Conservation (phyloP, 2,113 vertebrate species). For the Calonectris borealis region DNA sequence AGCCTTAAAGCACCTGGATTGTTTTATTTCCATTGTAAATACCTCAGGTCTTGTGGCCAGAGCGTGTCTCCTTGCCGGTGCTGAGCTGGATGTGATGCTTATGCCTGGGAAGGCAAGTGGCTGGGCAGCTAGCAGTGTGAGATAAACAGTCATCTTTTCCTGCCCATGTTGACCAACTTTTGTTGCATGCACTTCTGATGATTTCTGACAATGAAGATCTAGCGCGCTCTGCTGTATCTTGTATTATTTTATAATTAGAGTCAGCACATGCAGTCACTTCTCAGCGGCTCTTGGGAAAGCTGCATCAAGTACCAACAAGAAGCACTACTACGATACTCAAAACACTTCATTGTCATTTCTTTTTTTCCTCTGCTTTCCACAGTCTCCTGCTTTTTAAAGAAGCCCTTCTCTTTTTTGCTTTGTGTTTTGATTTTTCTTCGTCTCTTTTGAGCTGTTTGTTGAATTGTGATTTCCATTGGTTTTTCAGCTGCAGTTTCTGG, state of each 20-base stretch:
- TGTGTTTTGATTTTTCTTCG: neutral
- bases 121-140: neutral
- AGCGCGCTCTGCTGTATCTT: neutral
- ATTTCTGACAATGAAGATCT: neutral
- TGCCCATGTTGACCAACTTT: neutral
- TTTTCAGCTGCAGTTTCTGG: constrained; percentile 5
- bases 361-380: neutral
- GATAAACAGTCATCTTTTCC: neutral
- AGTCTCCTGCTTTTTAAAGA: neutral
- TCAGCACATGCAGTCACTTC: neutral
- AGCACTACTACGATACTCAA: neutral
- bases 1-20: neutral
- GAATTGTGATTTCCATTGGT: neutral
- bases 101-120: neutral
- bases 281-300: neutral
- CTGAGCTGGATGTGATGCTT: neutral
- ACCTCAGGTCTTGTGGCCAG: accelerated
- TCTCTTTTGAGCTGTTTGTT: neutral
- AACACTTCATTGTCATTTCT: neutral
- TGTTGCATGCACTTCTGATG: neutral
- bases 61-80: accelerated
- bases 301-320: neutral
- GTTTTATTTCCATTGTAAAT: neutral
- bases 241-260: neutral
- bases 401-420: neutral